Base-by-base conservation (phyloP, 2,888 invertebrate species). In the Hypomecis atomaria region DNA sequence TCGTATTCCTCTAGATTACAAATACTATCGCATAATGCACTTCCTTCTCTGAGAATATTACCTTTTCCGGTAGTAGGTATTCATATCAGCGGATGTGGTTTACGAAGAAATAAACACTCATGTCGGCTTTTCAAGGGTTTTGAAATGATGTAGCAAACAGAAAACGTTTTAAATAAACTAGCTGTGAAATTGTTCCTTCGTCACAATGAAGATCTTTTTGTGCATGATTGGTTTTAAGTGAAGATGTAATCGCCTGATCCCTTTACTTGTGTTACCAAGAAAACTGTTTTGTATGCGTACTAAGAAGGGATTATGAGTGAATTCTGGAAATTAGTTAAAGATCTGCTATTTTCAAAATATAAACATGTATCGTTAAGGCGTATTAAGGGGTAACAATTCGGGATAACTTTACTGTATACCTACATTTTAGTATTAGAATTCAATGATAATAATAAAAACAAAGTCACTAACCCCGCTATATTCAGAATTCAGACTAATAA, bases 181-280 rank as follows among this genome's bases (percentile, higher is more conserved):
- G 69, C 76, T 77, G 79, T 76, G 72, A 81, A 81, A 76, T 73
- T 70, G 72, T 53, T 45, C 34, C 36, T 74, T 76, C 71, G 73
- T 71, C 44, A 62, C 79, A 82, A 77, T 38, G 44, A 67, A 63
- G 66, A 64, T 60, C 67, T 58, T 71, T 52, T 70, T 66, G 59
- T 64, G 45, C 43, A 62, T 78, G 76, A 77, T 73, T 71, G 62
- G 68, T 72, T 73, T 70, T 71, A 81, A 79, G 77, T 75, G 75
- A 71, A 81, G 84, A 85, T 86, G 83, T 83, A 65, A 70, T 65
- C 67, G 66, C 65, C 71, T 64, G 71, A 74, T 73, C 71, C 34
- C 40, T 71, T 61, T 66, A 65, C 56, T 71, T 59, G 64, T 70
- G 71, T 67, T 77, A 66, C 72, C 67, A 77, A 81, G 82, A 83